Percentiles rank a stretch among this genome's conserved stretches.
Conservation (phyloP, 2,797 vertebrate genomes). For the Linurgus olivaceus region DNA sequence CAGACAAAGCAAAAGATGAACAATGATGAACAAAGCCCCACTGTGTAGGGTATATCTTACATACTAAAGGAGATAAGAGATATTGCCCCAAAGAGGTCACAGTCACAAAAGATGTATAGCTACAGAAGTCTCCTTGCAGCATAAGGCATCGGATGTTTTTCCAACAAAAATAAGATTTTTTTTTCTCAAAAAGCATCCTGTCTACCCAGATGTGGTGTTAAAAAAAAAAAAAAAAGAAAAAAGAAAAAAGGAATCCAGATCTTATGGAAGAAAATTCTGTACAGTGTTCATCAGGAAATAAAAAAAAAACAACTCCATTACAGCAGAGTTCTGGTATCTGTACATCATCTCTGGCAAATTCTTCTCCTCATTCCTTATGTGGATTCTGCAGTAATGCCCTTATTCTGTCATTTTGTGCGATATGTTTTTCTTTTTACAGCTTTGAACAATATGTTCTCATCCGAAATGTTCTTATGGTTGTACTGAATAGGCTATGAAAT, state of each 20-base stretch:
- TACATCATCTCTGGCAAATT: not conserved
- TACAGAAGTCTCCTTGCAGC: not conserved
- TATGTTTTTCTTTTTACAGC: not conserved
- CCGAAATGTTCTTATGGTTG: not conserved
- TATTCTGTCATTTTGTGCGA: not conserved
- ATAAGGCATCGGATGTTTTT: not conserved
- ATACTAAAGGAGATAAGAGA: not conserved
- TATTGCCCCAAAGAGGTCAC: not conserved
- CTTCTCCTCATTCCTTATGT: not conserved
- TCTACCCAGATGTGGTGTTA: not conserved
- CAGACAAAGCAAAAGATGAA: not conserved
- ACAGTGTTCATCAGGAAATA: not conserved
- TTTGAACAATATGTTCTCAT: not conserved
- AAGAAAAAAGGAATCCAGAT: not conserved
- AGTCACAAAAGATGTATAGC: not conserved
- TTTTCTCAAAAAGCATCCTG: not conserved
- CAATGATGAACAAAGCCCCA: not conserved
- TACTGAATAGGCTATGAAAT: not conserved
- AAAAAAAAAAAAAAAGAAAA: not conserved
- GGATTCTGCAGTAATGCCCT: not conserved
- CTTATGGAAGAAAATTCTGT: not conserved
- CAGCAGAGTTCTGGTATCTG: not conserved
- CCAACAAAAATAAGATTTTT: not conserved
- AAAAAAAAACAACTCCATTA: not conserved
- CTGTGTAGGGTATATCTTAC: not conserved